Evolutionary conservation across 2,888 invertebrate genomes (phyloP), one percentile per base, ranked within the genome.

Genomic region (Omphaloscelis lunosa): DNA sequence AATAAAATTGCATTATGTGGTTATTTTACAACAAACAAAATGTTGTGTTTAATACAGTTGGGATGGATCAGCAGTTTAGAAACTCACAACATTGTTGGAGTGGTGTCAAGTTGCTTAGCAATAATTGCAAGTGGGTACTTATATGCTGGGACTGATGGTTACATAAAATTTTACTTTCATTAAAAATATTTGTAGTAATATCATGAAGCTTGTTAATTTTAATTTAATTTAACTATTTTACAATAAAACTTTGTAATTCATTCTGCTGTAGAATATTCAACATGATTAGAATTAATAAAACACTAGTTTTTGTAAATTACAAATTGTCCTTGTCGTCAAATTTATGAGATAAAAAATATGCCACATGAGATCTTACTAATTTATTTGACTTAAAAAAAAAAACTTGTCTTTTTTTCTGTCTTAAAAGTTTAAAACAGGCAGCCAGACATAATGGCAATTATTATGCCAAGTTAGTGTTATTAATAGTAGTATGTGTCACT

Each of bases 401-500:
- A n/a, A 61, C 23, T 53, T 58, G 27, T 34, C 7, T 48, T 59
- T 51, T 72, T 79, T 58, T 6, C 20, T 7, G 7, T 70, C 39
- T 27, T 15, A 15, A 34, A 29, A 51, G 12, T 51, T 67, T 17
- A 34, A 58, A 15, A 79, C 15, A n/a, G 20, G 51, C 29, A 80
- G 58, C 20, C 53, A 48, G 29, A 27, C 48, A 51, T 34, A 27
- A 45, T 59, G 29, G 53, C 51, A 59, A 73, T 69, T 72, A 63
- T 45, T 66, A 69, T 53, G 56, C 45, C 61, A 72, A 75, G 45
- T 71, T 15, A 62, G 68, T 69, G 65, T 68, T 71, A 80, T 61
- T 51, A 75, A 71, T 72, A 69, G 63, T 67, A 70, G 29, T 68
- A 63, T 72, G 78, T 83, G 73, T 82, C 78, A 78, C 59, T 58